Base-by-base conservation (phyloP, 2,888 invertebrate genomes). In the Patella depressa region DNA sequence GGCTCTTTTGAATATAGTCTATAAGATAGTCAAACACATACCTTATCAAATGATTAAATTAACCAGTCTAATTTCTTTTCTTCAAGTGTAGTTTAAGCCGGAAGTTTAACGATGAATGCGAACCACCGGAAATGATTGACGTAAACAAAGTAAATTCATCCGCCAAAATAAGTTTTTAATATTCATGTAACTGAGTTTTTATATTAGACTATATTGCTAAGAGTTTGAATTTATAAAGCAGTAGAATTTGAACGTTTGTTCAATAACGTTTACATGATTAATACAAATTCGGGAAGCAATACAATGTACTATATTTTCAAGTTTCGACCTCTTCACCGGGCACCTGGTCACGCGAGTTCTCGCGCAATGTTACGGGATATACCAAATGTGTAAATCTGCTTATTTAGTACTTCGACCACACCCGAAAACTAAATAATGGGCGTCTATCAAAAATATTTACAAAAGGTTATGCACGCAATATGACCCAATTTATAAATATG, bases 91-190 rank as follows among this genome's bases (percentile, higher is more conserved):
- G 17, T 17, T 24, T 24, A 19, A 65, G 75, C 74, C 79, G 81
- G 83, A 82, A 81, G 81, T 81, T 59, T 69, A 69, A 76, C 65
- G n/a, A 73, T 78, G 78, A 65, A 75, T 75, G 77, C 81, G 78
- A 74, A 75, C 74, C 73, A 78, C 79, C 79, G 80, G 79, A 80
- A 81, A 79, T 74, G 74, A 76, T 77, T 81, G 79, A 81, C 72
- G 75, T 65, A 78, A 74, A 74, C 71, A 77, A 24, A 53, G 53
- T 15, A 79, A 57, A 73, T 55, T 57, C 73, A 72, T 80, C 78
- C 82, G 80, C 65, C 14, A 19, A 19, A 24, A 45, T 45, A 45
- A 45, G 45, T 45, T 7, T 45, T 45, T 9, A 45, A 45, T 45
- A 9, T 45, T 45, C 9, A 45, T 45, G 45, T 45, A 45, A 45